These are phyloP conservation scores for Tetragnatha versicolor DNA, from an alignment of 1,140 invertebrate species.

Conservation along the genomic window DNA sequence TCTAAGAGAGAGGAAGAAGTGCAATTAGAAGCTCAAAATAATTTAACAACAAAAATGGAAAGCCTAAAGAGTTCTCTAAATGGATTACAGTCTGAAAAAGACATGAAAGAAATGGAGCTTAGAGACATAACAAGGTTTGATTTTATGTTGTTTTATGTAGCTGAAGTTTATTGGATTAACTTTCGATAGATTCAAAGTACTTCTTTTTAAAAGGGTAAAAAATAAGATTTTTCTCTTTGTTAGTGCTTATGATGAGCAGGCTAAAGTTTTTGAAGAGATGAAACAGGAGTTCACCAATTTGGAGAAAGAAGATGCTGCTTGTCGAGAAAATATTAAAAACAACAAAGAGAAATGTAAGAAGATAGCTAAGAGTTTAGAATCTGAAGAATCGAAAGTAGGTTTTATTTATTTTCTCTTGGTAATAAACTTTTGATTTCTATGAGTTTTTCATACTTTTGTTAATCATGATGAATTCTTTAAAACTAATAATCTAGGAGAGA, in stretches of 20 bases:
- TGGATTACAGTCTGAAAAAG: background rate
- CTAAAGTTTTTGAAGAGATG: slow-evolving; percentile 21
- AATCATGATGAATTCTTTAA: no score
- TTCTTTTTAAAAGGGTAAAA: background rate
- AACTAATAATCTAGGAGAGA: no score
- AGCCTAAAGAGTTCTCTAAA: background rate
- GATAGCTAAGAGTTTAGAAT: slow-evolving; percentile 18
- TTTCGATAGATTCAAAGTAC: background rate
- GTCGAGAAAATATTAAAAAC: slow-evolving; percentile 41
- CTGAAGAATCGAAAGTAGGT: slow-evolving; percentile 35
- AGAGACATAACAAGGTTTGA: background rate
- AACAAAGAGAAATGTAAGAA: slow-evolving; percentile 43
- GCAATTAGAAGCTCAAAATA: background rate
- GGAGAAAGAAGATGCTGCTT: slow-evolving; percentile 23
- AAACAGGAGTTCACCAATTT: slow-evolving; percentile 18
- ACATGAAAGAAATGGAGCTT: slow-evolving; percentile 17
- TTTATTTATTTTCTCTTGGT: background rate
- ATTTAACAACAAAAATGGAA: background rate
- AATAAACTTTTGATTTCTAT: no score
- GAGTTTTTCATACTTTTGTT: background rate
- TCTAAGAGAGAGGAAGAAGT: background rate
- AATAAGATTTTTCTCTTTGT: background rate
- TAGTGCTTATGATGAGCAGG: slow-evolving; percentile 16
- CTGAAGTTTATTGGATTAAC: background rate
- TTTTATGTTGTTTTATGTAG: background rate